Conservation (phyloP, 2,113 vertebrate genomes). For the Oreocharis arfaki region DNA sequence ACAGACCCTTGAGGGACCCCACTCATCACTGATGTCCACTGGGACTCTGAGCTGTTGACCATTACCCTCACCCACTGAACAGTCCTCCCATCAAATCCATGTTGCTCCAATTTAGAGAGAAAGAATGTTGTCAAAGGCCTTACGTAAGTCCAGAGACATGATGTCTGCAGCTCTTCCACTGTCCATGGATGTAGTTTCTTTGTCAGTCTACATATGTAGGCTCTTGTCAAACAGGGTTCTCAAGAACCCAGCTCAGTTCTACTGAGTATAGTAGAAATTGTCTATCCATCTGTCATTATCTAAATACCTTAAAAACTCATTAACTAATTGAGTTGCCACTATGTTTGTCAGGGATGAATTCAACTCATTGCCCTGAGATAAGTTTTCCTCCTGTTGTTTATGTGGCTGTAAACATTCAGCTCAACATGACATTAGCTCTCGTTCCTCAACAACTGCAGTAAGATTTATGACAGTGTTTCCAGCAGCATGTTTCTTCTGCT, state of each 20-base stretch:
- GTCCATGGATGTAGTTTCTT: not conserved
- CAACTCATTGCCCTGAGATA: not conserved
- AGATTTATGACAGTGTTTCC: slow-evolving; percentile 15
- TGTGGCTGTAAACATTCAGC: not conserved
- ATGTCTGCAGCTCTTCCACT: not conserved
- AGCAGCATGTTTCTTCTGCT: not conserved
- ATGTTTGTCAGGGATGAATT: not conserved
- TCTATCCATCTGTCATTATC: not conserved
- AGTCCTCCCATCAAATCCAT: not conserved
- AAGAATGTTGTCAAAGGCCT: not conserved
- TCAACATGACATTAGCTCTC: not conserved
- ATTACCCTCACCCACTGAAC: not conserved
- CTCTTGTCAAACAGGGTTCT: not conserved
- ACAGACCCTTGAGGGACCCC: not conserved
- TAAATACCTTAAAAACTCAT: not conserved
- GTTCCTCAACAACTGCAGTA: not conserved
- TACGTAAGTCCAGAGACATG: not conserved
- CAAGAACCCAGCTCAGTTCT: not conserved
- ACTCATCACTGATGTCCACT: not conserved
- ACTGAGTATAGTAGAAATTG: not conserved
- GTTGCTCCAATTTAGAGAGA: not conserved
- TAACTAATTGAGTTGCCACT: not conserved
- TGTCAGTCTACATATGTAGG: not conserved
- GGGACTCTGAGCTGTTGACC: not conserved
- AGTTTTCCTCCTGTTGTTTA: not conserved